These are phyloP conservation scores for Heliconius nattereri DNA, from an alignment of 1,140 invertebrate species.

Conservation along the genomic window DNA sequence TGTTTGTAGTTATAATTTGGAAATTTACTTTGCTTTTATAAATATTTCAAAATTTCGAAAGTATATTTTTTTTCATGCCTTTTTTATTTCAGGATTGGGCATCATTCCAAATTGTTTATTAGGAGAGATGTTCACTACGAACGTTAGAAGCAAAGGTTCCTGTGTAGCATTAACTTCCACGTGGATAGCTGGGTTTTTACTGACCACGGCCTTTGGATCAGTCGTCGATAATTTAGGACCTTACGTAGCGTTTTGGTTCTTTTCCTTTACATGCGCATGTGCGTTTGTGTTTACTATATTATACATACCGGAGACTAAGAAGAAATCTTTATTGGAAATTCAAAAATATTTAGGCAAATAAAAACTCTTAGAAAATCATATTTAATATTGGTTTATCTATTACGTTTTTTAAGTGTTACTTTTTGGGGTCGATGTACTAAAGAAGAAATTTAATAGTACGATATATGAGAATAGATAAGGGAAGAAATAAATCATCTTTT, in stretches of 20 bases:
- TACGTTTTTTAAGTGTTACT: too few relatives aligned
- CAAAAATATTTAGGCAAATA: constrained; percentile 25
- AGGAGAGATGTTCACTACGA: constrained; percentile 37
- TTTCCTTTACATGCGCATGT: constrained; percentile 25
- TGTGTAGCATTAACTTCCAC: constrained; percentile 25
- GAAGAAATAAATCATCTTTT: too few relatives aligned
- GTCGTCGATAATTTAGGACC: constrained; percentile 33
- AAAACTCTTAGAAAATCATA: neutral
- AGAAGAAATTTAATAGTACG: too few relatives aligned
- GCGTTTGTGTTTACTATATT: constrained; percentile 39
- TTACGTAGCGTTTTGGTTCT: constrained; percentile 46
- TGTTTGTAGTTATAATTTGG: too few relatives aligned
- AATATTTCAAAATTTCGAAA: too few relatives aligned
- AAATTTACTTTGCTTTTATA: too few relatives aligned
- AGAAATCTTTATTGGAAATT: constrained; percentile 45
- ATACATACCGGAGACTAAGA: constrained; percentile 42
- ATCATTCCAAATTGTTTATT: constrained; percentile 33
- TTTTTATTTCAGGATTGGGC: constrained; percentile 36
- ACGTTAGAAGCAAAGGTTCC: constrained; percentile 35
- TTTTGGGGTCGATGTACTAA: too few relatives aligned
- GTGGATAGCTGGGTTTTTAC: constrained; percentile 30
- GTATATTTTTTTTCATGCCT: too few relatives aligned
- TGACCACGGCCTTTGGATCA: constrained; percentile 41
- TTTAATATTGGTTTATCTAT: too few relatives aligned
- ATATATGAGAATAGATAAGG: too few relatives aligned